phyloP scores from a whole-genome alignment of 2,888 invertebrate species.

The Plusia festucae region DNA sequence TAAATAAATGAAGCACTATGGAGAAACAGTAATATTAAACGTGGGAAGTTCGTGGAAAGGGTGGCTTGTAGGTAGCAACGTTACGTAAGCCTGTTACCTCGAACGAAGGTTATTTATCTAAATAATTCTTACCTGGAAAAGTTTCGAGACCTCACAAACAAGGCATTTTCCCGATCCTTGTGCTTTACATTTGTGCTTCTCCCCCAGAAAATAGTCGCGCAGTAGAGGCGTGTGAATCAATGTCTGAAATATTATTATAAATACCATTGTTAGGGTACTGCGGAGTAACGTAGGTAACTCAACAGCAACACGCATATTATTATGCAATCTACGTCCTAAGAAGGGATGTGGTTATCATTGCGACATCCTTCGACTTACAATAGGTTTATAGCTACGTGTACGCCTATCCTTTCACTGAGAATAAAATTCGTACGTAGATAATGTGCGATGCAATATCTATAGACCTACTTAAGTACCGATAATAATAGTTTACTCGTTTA shows the following conservation, averaged over 20 bases:
- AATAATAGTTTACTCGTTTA: background rate
- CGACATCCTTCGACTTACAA: slow-evolving; percentile 12
- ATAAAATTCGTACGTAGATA: background rate
- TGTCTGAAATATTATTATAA: slow-evolving; percentile 88
- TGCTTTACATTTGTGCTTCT: slow-evolving; percentile 95
- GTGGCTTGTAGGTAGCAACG: slow-evolving; percentile 26
- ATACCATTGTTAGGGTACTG: background rate
- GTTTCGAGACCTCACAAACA: slow-evolving; percentile 97
- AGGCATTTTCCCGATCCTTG: slow-evolving; percentile 94
- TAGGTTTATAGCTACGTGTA: slow-evolving; percentile 15
- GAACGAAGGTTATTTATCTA: slow-evolving; percentile 15
- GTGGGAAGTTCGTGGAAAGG: slow-evolving; percentile 38
- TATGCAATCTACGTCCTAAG: slow-evolving; percentile 6
- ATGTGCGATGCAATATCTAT: background rate
- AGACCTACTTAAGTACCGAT: too few species aligned
- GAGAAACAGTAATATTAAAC: slow-evolving; percentile 28
- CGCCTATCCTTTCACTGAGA: background rate
- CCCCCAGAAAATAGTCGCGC: slow-evolving; percentile 98
- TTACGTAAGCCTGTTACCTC: slow-evolving; percentile 26
- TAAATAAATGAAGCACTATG: slow-evolving; percentile 40
- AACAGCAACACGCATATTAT: slow-evolving; percentile 8
- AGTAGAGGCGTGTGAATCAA: slow-evolving; percentile 98
- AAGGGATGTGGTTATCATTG: background rate
- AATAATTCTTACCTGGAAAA: slow-evolving; percentile 94
- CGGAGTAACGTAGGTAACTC: background rate